phyloP scores from a whole-genome alignment of 2,113 vertebrate species.

The Laterallus jamaicensis region DNA sequence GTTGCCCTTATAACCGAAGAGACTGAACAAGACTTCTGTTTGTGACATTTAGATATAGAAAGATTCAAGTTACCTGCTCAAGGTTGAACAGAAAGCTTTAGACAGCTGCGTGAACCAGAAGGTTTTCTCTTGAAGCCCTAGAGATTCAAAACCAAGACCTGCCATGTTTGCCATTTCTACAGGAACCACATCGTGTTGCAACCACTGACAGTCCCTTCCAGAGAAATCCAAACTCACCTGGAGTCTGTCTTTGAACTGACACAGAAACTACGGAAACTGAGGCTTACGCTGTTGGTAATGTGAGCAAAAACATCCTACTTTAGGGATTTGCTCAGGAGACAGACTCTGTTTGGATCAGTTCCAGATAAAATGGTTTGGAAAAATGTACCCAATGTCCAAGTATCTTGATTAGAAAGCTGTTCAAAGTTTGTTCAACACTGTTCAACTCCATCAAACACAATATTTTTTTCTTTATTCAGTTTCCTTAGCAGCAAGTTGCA shows the following conservation, averaged over 20 bases:
- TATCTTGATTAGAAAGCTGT: not conserved
- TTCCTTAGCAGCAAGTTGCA: not conserved
- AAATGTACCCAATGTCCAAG: not conserved
- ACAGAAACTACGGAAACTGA: not conserved
- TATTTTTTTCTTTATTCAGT: not conserved
- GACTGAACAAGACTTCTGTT: rapidly evolving
- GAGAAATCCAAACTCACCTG: not conserved
- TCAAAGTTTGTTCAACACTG: not conserved
- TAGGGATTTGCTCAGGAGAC: not conserved
- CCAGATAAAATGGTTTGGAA: not conserved
- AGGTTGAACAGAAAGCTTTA: not conserved
- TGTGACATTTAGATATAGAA: not conserved
- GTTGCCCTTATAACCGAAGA: not conserved
- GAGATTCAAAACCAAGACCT: not conserved
- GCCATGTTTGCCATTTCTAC: not conserved
- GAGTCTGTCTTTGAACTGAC: not conserved
- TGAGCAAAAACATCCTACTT: not conserved
- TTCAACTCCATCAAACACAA: not conserved
- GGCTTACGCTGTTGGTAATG: not conserved
- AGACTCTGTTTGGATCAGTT: not conserved
- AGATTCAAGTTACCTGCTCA: not conserved
- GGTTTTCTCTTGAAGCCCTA: not conserved
- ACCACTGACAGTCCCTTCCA: not conserved
- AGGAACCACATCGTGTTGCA: not conserved
- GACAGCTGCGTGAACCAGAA: not conserved